Evolutionary conservation across 2,797 vertebrate genomes (phyloP).

Genomic region (Pseudopleuronectes americanus): DNA sequence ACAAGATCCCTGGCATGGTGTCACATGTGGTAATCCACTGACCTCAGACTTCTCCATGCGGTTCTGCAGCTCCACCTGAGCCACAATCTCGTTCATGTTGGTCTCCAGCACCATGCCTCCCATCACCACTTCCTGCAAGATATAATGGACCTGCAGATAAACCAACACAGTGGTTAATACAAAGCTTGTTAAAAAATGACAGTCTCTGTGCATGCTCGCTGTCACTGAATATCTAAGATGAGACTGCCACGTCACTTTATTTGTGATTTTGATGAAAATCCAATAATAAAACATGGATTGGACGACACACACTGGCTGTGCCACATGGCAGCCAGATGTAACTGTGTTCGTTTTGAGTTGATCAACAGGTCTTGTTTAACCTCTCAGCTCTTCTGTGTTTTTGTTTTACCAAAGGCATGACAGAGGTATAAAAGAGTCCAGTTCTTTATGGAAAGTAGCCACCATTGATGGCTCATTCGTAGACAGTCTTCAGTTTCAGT

Average conservation of each 20-base stretch:
- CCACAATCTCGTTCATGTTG: constrained; percentile 96
- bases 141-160: constrained; percentile 89
- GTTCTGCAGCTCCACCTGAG: constrained; percentile 92
- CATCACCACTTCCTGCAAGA: constrained; percentile 96
- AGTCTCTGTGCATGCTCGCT: background rate
- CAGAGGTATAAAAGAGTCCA: background rate
- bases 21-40: constrained; percentile 36
- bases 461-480: background rate
- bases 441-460: background rate
- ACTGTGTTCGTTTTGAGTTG: too few relatives aligned
- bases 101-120: constrained; percentile 97
- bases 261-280: background rate
- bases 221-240: background rate
- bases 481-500: constrained; percentile 1
- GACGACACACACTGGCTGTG: background rate
- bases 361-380: background rate
- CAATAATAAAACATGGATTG: background rate
- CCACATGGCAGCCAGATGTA: background rate
- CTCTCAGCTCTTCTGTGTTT: background rate
- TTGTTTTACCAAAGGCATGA: constrained; percentile 2
- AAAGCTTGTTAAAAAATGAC: background rate
- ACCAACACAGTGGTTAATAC: background rate
- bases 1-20: background rate
- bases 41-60: constrained; percentile 96
- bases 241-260: background rate